Evolutionary conservation across 2,797 vertebrate species (phyloP), one percentile per base, ranked within the genome.

Genomic region (Haliaeetus vocifer): DNA sequence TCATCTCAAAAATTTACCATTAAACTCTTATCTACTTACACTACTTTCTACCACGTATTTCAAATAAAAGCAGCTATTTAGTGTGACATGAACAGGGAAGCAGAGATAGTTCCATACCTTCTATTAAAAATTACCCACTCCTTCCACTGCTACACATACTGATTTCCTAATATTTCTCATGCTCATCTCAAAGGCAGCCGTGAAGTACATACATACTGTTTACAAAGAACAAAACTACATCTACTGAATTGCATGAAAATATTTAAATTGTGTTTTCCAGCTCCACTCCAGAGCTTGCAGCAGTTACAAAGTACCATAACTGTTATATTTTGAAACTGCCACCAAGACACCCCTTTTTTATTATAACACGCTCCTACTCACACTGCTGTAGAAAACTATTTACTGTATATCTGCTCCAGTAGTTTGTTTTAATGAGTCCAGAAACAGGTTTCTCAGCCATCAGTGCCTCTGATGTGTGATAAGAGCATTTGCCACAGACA

Each of bases 361-460:
- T 66, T 68, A 10, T 22, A 61, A 53, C 44, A 10, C 7, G 26
- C 22, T 70, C 52, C n/a, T 76, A 55, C 80, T 80, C 56, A 65
- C 42, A 26, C 21, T 26, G 71, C 71, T 89, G 67, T 17, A 80
- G 74, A 61, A 75, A 81, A 85, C 49, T 31, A 25, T 86, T 90
- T 82, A 83, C 38, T 62, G 53, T 62, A 52, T 88, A 86, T 92
- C 80, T 94, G 76, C 73, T 92, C 66, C 61, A 65, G n/a, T 19
- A 62, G 75, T 49, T 95, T 50, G 40, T 65, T 94, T 88, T 91
- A 94, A 80, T 84, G 80, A 90, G 33, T n/a, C 45, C 66, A 92
- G 89, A 75, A 84, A 53, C 29, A 59, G n/a, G 55, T 52, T 92
- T 84, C 45, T 62, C 31, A 94, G 90, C 50, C 85, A 70, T 37